A percentile compares a stretch with the other conserved stretches of the same genome.
These are phyloP conservation scores for Aramus guarauna DNA, from an alignment of 2,113 vertebrate genomes.

Conservation along the genomic window DNA sequence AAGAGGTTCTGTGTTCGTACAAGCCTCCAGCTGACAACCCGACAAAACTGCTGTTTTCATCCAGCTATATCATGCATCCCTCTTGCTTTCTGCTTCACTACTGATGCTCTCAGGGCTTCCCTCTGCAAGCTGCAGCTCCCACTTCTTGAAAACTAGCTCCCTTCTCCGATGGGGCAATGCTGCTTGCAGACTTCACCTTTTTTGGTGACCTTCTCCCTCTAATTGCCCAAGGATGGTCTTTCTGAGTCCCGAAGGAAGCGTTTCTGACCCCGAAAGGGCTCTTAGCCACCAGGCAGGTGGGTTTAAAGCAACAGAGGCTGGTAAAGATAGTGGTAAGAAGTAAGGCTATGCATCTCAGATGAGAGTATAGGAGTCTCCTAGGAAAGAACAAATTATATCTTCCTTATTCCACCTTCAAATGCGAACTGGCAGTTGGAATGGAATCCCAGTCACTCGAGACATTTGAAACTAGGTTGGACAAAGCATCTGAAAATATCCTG, in stretches of 20 bases:
- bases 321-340: not conserved
- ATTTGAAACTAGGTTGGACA: not conserved
- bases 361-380: not conserved
- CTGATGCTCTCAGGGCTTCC: not conserved
- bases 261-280: not conserved
- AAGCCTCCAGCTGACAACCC: not conserved
- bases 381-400: not conserved
- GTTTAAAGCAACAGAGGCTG: not conserved
- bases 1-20: not conserved
- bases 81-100: not conserved
- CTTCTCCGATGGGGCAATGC: not conserved
- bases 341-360: not conserved
- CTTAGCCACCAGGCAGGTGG: not conserved
- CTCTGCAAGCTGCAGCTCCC: not conserved
- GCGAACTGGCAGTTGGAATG: not conserved
- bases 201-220: not conserved
- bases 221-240: not conserved
- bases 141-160: not conserved
- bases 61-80: not conserved
- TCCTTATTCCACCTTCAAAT: not conserved
- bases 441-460: not conserved
- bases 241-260: not conserved
- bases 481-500: not conserved
- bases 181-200: not conserved
- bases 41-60: not conserved